These are phyloP conservation scores for Physocephala rufipes DNA, from an alignment of 2,888 invertebrate genomes.

Conservation along the genomic window DNA sequence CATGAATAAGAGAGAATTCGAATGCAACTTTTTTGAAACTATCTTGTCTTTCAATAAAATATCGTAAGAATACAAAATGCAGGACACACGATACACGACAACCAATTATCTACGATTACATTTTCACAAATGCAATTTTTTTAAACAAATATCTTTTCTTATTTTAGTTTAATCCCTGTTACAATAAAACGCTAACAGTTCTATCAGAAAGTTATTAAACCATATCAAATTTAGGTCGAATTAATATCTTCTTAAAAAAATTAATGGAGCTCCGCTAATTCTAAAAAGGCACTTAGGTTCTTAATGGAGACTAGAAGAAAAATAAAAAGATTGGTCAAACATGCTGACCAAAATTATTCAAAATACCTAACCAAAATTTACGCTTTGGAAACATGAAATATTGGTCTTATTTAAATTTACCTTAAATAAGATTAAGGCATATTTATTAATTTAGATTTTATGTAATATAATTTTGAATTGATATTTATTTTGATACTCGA, in stretches of 20 bases:
- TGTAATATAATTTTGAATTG: background rate
- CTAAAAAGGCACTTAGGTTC: no score
- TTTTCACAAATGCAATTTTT: constrained; percentile 40
- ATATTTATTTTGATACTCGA: background rate
- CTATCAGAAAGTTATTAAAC: no score
- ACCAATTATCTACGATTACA: constrained; percentile 34
- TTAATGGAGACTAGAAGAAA: no score
- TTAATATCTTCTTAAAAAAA: no score
- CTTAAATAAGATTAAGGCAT: no score
- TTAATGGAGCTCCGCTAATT: no score
- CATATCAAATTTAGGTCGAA: background rate
- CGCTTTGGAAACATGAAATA: no score
- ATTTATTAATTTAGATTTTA: background rate
- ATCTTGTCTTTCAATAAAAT: constrained; percentile 19
- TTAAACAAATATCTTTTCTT: background rate
- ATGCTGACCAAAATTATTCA: no score
- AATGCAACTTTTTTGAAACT: constrained; percentile 5
- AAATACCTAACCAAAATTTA: no score
- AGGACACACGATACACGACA: constrained; percentile 11
- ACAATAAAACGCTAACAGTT: no score
- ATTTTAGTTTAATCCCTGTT: background rate
- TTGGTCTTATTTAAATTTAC: no score
- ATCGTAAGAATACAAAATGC: constrained; percentile 1
- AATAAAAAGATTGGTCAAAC: no score
- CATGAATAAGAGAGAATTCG: constrained; percentile 58